phyloP scores from a whole-genome alignment of 2,113 vertebrate genomes.

The Ancistrus triradiatus region DNA sequence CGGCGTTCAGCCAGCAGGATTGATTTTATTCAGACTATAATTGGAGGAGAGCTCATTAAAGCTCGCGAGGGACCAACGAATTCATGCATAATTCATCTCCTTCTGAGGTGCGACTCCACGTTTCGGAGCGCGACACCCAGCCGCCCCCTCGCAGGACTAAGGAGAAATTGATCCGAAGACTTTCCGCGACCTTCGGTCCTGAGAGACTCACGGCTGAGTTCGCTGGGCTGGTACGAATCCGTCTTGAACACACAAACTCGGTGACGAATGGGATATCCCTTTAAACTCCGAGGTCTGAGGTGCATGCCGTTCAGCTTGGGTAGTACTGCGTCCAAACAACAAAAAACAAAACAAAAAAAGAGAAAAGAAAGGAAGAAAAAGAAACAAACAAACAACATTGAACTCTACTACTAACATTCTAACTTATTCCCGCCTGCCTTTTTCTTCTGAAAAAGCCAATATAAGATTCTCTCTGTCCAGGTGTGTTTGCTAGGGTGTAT shows the following conservation, averaged over 20 bases:
- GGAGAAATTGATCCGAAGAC: not conserved
- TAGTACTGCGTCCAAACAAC: too few relatives aligned
- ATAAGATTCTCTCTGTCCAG: conserved; percentile 36
- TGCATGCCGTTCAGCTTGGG: conserved; percentile 25
- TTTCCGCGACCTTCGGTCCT: conserved; percentile 2
- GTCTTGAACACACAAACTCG: conserved; percentile 3
- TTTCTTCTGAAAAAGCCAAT: conserved; percentile 44
- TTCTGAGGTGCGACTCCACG: conserved; percentile 21
- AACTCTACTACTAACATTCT: conserved; percentile 8
- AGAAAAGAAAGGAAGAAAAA: too few relatives aligned
- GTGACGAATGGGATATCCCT: conserved; percentile 13
- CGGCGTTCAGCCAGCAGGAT: conserved; percentile 18
- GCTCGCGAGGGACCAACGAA: conserved; percentile 4
- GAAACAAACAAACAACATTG: too few relatives aligned
- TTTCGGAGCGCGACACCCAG: conserved; percentile 5
- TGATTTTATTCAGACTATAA: conserved; percentile 31
- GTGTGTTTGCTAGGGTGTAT: conserved; percentile 44
- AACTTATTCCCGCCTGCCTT: not conserved
- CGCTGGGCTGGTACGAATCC: not conserved
- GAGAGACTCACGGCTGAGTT: not conserved
- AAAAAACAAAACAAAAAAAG: too few relatives aligned
- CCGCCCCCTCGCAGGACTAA: not conserved
- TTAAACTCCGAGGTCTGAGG: conserved; percentile 24
- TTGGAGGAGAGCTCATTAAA: conserved; percentile 22
- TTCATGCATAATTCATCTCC: conserved; percentile 31